Conservation (phyloP, 2,113 vertebrate genomes). For the Orthonyx spaldingii region DNA sequence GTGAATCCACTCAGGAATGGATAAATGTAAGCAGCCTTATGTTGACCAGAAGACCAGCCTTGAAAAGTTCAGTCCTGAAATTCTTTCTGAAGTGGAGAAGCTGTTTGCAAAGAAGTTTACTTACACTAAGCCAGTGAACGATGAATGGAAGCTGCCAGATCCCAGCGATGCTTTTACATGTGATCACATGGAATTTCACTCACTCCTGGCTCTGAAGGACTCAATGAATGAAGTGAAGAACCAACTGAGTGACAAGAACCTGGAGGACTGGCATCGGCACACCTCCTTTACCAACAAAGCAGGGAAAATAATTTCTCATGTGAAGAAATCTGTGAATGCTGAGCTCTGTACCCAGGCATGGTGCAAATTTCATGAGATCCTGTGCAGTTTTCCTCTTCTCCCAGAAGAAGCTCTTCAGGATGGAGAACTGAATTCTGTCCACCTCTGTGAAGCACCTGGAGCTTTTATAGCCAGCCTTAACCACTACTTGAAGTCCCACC, state of each 20-base stretch:
- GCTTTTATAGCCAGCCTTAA: conserved; percentile 92
- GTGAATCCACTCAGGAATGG: conserved; percentile 76
- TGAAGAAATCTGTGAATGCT: conserved; percentile 81
- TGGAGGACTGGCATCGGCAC: conserved; percentile 93
- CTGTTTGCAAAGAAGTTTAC: conserved; percentile 81
- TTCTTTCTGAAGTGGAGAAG: conserved; percentile 72
- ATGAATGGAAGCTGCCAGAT: conserved; percentile 82
- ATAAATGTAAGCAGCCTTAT: conserved; percentile 66
- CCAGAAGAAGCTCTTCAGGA: conserved; percentile 75
- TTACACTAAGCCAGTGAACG: conserved; percentile 75
- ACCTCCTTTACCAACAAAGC: conserved; percentile 91
- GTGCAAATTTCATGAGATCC: conserved; percentile 95
- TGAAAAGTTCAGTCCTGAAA: conserved; percentile 65
- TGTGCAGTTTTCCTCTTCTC: conserved; percentile 81
- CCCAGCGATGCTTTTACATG: conserved; percentile 67
- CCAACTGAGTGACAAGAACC: conserved; percentile 87
- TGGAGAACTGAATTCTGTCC: conserved; percentile 84
- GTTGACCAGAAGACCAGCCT: conserved; percentile 34
- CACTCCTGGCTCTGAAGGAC: conserved; percentile 80
- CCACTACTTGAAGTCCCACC: conserved; percentile 85
- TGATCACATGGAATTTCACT: conserved; percentile 60
- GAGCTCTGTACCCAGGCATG: conserved; percentile 96
- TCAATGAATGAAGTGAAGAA: conserved; percentile 90
- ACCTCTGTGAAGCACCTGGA: conserved; percentile 93
- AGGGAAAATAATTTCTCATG: conserved; percentile 80